phyloP scores from a whole-genome alignment of 2,888 invertebrate genomes.

The Sussaba pulchella region DNA sequence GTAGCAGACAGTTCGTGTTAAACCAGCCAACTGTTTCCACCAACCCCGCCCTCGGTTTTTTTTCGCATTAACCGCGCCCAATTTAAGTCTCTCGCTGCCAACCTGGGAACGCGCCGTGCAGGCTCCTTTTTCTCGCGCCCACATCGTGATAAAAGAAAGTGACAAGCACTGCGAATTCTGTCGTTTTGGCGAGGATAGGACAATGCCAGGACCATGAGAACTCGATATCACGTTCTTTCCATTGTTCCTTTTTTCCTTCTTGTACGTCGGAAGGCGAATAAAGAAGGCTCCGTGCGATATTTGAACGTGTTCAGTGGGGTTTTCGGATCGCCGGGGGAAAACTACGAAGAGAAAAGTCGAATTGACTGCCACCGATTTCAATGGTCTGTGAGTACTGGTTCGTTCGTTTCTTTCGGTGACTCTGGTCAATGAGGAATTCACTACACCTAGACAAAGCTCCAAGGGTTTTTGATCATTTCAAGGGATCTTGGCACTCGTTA shows the following conservation, averaged over 20 bases:
- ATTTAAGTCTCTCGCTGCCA: slow-evolving; percentile 66
- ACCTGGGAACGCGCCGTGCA: neutral
- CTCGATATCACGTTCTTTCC: slow-evolving; percentile 51
- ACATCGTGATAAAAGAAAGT: slow-evolving; percentile 55
- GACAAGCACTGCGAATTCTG: slow-evolving; percentile 65
- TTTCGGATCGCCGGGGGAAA: slow-evolving; percentile 30
- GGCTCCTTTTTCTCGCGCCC: slow-evolving; percentile 24
- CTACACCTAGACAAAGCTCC: neutral
- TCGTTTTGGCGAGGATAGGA: slow-evolving; percentile 8
- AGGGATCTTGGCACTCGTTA: neutral
- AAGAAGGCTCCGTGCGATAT: slow-evolving; percentile 9
- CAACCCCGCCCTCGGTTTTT: slow-evolving; percentile 68
- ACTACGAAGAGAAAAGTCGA: slow-evolving; percentile 6
- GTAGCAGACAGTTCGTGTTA: slow-evolving; percentile 37
- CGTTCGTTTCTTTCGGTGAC: neutral
- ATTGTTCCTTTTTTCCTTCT: slow-evolving; percentile 36
- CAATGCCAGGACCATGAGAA: slow-evolving; percentile 40
- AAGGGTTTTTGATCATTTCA: neutral
- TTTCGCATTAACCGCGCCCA: slow-evolving; percentile 74
- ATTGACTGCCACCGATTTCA: slow-evolving; percentile 13
- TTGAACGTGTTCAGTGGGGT: slow-evolving; percentile 16
- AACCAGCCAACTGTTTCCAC: slow-evolving; percentile 45
- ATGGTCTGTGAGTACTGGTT: slow-evolving; percentile 4
- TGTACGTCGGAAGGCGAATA: slow-evolving; percentile 1
- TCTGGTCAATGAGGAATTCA: neutral